phyloP scores from a whole-genome alignment of 2,888 invertebrate species.

The Callyntrura guangdongensis region DNA sequence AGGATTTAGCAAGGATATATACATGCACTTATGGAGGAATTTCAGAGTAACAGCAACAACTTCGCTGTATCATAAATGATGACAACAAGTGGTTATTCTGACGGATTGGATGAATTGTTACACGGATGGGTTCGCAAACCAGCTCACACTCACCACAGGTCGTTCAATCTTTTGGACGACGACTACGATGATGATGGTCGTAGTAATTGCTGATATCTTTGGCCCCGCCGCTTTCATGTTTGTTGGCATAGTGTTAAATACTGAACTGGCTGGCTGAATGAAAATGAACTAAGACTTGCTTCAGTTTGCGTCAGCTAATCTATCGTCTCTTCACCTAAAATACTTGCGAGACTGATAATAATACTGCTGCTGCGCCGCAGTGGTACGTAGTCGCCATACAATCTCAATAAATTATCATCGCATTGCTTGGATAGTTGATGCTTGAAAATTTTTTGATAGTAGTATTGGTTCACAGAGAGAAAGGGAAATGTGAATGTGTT shows the following conservation, averaged over 20 bases:
- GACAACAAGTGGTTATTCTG: not conserved
- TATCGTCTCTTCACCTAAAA: slow-evolving; percentile 1
- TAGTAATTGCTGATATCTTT: not conserved
- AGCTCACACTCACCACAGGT: slow-evolving; percentile 23
- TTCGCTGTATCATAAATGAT: not conserved
- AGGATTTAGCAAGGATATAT: no score
- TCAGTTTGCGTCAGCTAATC: slow-evolving; percentile 51
- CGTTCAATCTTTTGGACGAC: slow-evolving; percentile 43
- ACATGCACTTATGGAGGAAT: no score
- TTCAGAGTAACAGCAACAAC: no score
- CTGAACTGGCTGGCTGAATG: slow-evolving; percentile 17
- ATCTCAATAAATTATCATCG: slow-evolving; percentile 8
- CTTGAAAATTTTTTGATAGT: not conserved
- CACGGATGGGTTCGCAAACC: not conserved
- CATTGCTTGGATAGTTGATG: not conserved
- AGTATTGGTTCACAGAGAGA: not conserved
- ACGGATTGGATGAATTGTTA: not conserved
- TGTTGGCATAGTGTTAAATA: not conserved
- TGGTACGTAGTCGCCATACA: not conserved
- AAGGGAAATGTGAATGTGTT: not conserved
- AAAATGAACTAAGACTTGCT: slow-evolving; percentile 52
- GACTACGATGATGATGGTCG: not conserved
- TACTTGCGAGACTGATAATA: not conserved
- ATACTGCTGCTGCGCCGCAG: not conserved
- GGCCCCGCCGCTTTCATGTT: no score